phyloP scores from a whole-genome alignment of 2,888 invertebrate genomes.

The Rhorus exstirpatorius region DNA sequence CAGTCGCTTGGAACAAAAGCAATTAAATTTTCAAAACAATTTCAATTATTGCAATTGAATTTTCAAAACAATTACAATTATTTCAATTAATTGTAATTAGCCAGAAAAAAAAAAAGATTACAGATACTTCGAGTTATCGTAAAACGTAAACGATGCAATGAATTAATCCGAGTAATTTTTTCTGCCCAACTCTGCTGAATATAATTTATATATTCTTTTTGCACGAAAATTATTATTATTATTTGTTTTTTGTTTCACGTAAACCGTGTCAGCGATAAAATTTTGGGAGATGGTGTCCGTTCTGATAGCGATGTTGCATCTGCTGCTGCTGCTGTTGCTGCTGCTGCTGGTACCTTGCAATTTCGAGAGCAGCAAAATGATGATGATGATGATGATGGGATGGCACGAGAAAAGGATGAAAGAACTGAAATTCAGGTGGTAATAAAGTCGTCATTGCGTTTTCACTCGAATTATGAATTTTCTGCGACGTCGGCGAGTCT shows the following conservation, averaged over 20 bases:
- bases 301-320: slow-evolving; percentile 61
- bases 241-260: not conserved
- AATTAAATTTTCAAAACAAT: too few relatives aligned
- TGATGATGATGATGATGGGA: slow-evolving; percentile 67
- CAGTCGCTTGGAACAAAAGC: too few relatives aligned
- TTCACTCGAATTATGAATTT: too few relatives aligned
- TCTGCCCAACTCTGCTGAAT: too few relatives aligned
- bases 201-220: slow-evolving; percentile 3
- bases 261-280: slow-evolving; percentile 59
- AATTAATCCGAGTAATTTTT: too few relatives aligned
- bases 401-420: slow-evolving; percentile 58
- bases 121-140: too few relatives aligned
- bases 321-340: slow-evolving; percentile 66
- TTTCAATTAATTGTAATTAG: too few relatives aligned
- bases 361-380: slow-evolving; percentile 69
- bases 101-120: too few relatives aligned
- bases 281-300: slow-evolving; percentile 48
- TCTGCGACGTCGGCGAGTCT: slow-evolving; percentile 74
- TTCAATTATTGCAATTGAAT: too few relatives aligned
- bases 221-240: too few relatives aligned
- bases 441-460: slow-evolving; percentile 31
- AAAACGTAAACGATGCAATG: too few relatives aligned
- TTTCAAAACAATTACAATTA: too few relatives aligned
- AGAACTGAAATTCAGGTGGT: slow-evolving; percentile 47
- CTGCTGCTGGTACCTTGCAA: slow-evolving; percentile 72